A percentile compares a stretch with the other conserved stretches of the same genome.
These are phyloP conservation scores for Henricia sp. DNA, from an alignment of 53 echinoderm and acorn worm species.

Conservation along the genomic window DNA sequence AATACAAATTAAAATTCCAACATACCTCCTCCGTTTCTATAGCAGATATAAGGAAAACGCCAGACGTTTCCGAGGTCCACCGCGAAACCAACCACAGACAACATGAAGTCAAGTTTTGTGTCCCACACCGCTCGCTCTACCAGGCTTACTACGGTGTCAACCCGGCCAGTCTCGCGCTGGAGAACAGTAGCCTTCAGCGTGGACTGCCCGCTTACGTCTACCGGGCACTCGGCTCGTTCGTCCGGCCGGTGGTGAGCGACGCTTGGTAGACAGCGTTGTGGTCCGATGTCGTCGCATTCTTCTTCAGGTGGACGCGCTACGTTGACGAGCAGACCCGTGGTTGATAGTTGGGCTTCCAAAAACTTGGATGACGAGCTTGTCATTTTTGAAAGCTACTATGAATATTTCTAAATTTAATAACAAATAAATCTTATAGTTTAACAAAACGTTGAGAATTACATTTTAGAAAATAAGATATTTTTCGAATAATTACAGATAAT, in stretches of 20 bases:
- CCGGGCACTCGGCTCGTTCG: background rate
- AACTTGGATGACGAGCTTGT: too few species aligned
- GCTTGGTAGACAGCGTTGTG: background rate
- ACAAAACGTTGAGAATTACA: too few species aligned
- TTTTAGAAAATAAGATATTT: too few species aligned
- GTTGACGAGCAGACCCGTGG: constrained; percentile 3
- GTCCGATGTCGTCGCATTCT: background rate
- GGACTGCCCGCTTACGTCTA: background rate
- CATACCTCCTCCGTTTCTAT: constrained; percentile 79
- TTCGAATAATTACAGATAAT: too few species aligned
- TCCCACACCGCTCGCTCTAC: constrained; percentile 59
- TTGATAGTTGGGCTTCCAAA: constrained; percentile 8
- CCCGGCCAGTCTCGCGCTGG: background rate
- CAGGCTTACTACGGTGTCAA: background rate
- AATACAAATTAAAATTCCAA: constrained; percentile 3
- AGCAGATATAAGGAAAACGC: constrained; percentile 75
- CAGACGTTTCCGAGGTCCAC: constrained; percentile 79
- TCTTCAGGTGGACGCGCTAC: background rate
- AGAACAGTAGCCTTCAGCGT: constrained; percentile 1
- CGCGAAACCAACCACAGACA: constrained; percentile 73
- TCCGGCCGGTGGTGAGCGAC: background rate
- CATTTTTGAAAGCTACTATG: too few species aligned
- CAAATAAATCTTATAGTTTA: too few species aligned
- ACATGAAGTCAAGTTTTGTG: constrained; percentile 65
- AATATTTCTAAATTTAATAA: too few species aligned